Evolutionary conservation across 2,888 invertebrate genomes (phyloP).

Genomic region (Catocala fraxini): DNA sequence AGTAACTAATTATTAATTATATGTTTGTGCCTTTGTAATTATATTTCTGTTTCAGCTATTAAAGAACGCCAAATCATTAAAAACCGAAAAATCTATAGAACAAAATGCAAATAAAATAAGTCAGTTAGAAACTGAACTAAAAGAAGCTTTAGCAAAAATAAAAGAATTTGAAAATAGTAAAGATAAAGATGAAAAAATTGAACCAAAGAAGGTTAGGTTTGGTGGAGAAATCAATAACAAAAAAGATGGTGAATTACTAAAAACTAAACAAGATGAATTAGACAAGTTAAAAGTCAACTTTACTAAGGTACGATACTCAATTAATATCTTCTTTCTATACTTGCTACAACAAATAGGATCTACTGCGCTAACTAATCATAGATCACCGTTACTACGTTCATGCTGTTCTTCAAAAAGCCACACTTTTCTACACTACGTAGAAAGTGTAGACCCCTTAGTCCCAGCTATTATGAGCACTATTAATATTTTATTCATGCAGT

Average conservation of each 20-base stretch:
- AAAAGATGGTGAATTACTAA: constrained; percentile 78
- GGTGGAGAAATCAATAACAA: constrained; percentile 73
- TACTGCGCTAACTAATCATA: no score
- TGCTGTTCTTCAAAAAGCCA: no score
- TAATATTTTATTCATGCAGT: no score
- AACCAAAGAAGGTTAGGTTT: constrained; percentile 82
- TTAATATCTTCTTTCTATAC: no score
- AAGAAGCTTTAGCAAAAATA: constrained; percentile 87
- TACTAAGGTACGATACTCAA: constrained; percentile 66
- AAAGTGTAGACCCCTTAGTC: no score
- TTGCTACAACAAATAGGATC: no score
- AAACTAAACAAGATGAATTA: constrained; percentile 83
- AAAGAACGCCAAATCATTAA: constrained; percentile 85
- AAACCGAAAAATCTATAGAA: constrained; percentile 86
- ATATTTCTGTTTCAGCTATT: constrained; percentile 74
- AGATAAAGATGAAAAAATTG: constrained; percentile 82
- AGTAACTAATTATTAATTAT: no score
- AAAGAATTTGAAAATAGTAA: constrained; percentile 84
- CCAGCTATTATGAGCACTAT: no score
- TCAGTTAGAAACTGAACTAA: constrained; percentile 89
- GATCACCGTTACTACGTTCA: no score
- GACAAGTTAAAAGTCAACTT: constrained; percentile 86
- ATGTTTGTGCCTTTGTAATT: constrained; percentile 2
- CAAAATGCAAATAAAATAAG: constrained; percentile 89
- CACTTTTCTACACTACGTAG: no score